phyloP scores from a whole-genome alignment of 1,140 invertebrate genomes.

The Chironomus striatipennis region DNA sequence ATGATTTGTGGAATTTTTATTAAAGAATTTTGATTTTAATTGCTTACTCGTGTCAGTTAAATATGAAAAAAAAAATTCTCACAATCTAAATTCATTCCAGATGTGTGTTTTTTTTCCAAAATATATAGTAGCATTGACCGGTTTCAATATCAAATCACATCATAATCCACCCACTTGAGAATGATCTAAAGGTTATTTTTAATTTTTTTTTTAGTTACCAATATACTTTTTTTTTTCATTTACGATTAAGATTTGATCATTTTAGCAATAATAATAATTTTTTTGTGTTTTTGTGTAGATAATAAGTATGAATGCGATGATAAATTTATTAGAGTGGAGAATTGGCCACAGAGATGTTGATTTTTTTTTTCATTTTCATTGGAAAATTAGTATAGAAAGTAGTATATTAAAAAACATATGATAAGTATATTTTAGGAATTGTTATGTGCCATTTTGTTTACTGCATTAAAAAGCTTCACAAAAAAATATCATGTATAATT shows the following conservation, averaged over 20 bases:
- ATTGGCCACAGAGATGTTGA: neutral
- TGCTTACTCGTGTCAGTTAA: no score
- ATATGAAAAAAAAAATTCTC: neutral
- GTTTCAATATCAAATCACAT: no score
- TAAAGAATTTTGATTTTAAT: no score
- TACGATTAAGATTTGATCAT: constrained; percentile 9
- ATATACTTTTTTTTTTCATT: constrained; percentile 8
- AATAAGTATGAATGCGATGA: constrained; percentile 1
- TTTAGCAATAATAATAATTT: neutral
- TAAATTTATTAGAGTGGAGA: constrained; percentile 3
- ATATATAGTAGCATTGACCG: no score
- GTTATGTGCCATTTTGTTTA: constrained; percentile 8
- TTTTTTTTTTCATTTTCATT: neutral
- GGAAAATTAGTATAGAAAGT: neutral
- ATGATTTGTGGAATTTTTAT: no score
- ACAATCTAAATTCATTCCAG: neutral
- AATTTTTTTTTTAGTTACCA: constrained; percentile 7
- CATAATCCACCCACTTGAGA: neutral
- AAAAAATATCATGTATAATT: neutral
- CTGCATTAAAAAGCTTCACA: neutral
- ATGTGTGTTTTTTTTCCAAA: no score
- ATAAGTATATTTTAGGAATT: neutral
- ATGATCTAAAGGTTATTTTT: constrained; percentile 2
- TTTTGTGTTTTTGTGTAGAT: neutral
- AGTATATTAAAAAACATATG: neutral